A percentile compares a stretch with the other conserved stretches of the same genome.
phyloP scores from a whole-genome alignment of 2,113 vertebrate genomes.

The Bagarius yarrelli region DNA sequence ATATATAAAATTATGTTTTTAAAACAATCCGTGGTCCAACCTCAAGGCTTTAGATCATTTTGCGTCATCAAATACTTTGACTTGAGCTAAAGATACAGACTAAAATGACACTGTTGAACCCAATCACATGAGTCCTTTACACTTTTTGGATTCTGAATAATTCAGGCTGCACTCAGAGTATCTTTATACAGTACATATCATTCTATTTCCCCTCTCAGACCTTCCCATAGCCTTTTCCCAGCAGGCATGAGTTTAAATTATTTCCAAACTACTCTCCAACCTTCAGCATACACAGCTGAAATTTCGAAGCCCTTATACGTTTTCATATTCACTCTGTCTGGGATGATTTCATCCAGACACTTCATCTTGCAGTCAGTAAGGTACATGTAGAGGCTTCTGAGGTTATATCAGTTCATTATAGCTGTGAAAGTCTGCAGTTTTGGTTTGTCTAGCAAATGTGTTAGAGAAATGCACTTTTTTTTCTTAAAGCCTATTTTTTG shows the following conservation, averaged over 20 bases:
- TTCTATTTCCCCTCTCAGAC: not conserved
- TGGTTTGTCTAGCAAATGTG: not conserved
- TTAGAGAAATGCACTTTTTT: not conserved
- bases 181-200: not conserved
- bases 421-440: not conserved
- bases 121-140: not conserved
- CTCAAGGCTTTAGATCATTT: no score
- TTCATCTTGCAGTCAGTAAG: not conserved
- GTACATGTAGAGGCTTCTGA: not conserved
- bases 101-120: not conserved
- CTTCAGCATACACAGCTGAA: not conserved
- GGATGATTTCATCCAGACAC: not conserved
- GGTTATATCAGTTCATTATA: constrained; percentile 1
- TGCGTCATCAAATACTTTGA: not conserved
- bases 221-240: not conserved
- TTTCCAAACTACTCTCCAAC: not conserved
- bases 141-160: not conserved
- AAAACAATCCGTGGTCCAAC: not conserved
- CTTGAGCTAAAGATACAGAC: not conserved
- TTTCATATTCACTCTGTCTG: not conserved
- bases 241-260: not conserved
- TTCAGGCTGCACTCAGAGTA: not conserved
- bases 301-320: not conserved
- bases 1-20: no score
- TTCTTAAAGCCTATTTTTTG: not conserved